Evolutionary conservation across 2,888 invertebrate genomes (phyloP).

Genomic region (Tortrix viridana): DNA sequence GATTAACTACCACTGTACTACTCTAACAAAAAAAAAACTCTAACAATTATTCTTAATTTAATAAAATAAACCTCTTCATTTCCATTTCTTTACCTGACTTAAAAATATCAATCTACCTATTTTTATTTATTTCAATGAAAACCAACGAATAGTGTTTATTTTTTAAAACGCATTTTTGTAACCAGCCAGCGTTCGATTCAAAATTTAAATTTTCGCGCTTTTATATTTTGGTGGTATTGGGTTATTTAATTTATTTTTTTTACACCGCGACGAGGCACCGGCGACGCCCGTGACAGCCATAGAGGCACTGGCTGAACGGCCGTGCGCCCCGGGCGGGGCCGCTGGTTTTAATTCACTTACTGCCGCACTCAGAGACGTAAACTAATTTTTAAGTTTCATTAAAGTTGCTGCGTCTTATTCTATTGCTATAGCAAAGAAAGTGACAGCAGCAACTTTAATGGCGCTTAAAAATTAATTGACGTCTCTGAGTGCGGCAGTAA

Average conservation of each 20-base stretch:
- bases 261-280: conserved; percentile 42
- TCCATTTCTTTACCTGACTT: not conserved
- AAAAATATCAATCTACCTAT: not conserved
- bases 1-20: conserved; percentile 9
- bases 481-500: too few species aligned
- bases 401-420: too few species aligned
- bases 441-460: too few species aligned
- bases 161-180: not conserved
- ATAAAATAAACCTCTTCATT: conserved; percentile 2
- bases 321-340: conserved; percentile 50
- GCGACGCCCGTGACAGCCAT: conserved; percentile 56
- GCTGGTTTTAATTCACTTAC: conserved; percentile 70
- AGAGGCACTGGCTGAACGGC: conserved; percentile 44
- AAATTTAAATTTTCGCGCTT: conserved; percentile 17
- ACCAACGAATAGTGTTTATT: conserved; percentile 3
- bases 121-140: not conserved
- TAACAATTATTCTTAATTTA: not conserved
- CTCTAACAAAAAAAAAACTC: not conserved
- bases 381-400: too few species aligned
- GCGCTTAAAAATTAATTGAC: too few species aligned
- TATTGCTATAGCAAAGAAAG: too few species aligned
- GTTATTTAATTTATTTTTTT: conserved; percentile 20
- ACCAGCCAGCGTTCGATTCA: conserved; percentile 2
- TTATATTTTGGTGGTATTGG: not conserved
- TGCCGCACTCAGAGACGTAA: too few species aligned